These are phyloP conservation scores for Zaprionus ornatus DNA, from an alignment of 1,140 invertebrate genomes.

Conservation along the genomic window DNA sequence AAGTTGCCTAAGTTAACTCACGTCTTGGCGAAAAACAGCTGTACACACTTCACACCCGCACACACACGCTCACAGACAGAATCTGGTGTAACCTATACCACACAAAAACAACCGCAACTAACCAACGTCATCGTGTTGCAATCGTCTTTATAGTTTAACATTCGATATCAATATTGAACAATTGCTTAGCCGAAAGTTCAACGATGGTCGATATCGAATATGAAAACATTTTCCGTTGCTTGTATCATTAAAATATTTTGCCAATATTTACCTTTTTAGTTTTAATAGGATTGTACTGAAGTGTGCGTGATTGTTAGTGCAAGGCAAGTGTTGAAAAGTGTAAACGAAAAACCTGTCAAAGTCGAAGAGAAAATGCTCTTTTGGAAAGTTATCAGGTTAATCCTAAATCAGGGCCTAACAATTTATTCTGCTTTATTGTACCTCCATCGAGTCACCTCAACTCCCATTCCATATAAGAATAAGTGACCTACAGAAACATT, in stretches of 20 bases:
- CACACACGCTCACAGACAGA: neutral
- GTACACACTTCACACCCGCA: constrained; percentile 14
- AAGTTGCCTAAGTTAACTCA: neutral
- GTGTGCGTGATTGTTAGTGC: constrained; percentile 1
- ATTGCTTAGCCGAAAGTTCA: neutral
- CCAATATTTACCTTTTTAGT: constrained; percentile 12
- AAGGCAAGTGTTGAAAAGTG: constrained; percentile 1
- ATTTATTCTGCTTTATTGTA: neutral
- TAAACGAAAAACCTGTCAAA: neutral
- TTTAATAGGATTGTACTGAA: neutral
- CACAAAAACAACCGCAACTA: neutral
- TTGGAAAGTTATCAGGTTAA: neutral
- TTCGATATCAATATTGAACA: neutral
- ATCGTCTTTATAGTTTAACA: neutral
- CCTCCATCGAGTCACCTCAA: too few relatives aligned
- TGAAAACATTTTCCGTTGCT: neutral
- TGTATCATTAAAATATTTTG: neutral
- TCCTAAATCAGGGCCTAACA: too few relatives aligned
- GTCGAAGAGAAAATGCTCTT: neutral
- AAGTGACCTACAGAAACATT: too few relatives aligned
- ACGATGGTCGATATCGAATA: neutral
- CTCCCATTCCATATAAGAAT: too few relatives aligned
- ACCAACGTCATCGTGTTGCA: constrained; percentile 7
- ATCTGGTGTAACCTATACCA: neutral
- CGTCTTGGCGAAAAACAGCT: constrained; percentile 27